These are phyloP conservation scores for Timema cristinae DNA, from an alignment of 2,888 invertebrate species.

Conservation along the genomic window DNA sequence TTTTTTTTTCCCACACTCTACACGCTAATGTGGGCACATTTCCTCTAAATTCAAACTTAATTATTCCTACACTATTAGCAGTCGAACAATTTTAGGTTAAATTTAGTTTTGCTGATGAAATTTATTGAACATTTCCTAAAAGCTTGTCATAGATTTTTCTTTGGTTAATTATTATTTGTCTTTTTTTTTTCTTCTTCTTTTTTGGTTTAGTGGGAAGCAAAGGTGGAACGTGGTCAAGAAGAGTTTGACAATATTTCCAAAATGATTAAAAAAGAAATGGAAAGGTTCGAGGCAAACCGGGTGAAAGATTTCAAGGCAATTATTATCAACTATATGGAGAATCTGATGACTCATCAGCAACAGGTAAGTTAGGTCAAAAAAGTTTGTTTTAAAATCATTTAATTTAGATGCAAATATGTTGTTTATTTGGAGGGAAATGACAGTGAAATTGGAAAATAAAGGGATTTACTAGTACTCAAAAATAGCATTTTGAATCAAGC, in stretches of 20 bases:
- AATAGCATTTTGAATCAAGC: too few species aligned
- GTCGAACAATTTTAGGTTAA: too few species aligned
- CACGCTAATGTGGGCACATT: too few species aligned
- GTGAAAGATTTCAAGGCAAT: constrained; percentile 87
- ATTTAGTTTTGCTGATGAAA: too few species aligned
- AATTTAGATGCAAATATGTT: neutral
- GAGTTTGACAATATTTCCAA: constrained; percentile 94
- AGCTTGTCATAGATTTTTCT: too few species aligned
- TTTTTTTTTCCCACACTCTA: too few species aligned
- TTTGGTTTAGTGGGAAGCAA: constrained; percentile 89
- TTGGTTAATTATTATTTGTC: neutral
- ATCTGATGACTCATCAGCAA: constrained; percentile 91
- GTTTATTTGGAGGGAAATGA: neutral
- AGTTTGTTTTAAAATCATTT: constrained; percentile 1
- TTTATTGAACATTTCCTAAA: too few species aligned
- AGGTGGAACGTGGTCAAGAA: constrained; percentile 94
- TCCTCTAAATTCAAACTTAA: too few species aligned
- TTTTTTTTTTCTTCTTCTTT: constrained; percentile 32
- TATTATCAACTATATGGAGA: constrained; percentile 87
- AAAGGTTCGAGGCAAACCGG: constrained; percentile 83
- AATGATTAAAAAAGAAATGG: constrained; percentile 91
- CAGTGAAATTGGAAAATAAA: too few species aligned
- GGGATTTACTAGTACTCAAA: too few species aligned
- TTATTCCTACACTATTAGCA: too few species aligned
- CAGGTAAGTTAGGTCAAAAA: constrained; percentile 61